Base-by-base conservation (phyloP, 2,888 invertebrate genomes). In the Sphaeridia pumilis region DNA sequence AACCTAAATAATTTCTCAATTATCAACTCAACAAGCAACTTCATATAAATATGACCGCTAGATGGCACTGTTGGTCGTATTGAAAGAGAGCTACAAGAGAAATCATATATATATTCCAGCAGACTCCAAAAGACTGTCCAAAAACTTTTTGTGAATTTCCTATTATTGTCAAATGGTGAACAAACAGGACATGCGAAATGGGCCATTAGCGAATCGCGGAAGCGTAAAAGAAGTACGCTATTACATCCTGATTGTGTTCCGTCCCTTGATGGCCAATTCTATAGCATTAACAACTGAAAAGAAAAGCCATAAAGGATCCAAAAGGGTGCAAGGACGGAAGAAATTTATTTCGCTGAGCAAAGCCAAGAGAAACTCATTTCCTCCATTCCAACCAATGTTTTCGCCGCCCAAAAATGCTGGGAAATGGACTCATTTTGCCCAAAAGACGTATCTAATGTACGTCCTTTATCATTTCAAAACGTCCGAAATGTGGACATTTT, bases 241-340 rank as follows among this genome's bases (percentile, higher is more conserved):
- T 38, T 38, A 38, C 17, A 17, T 38, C 17, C 38, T 17, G 17
- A 38, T 38, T 38, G 38, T 38, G 38, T 38, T 17, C 38, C 12
- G 17, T 38, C 38, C 38, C n/a, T n/a, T 14, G 4, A 38, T 7
- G 17, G 38, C 17, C 17, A 38, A 38, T 38, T n/a, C n/a, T n/a
- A 38, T 17, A 38, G 20, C 38, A 38, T 38, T 38, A 14, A 17
- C 10, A 14, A 20, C 12, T 17, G 12, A 38, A 38, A 38, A 38
- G 38, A 17, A 17, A 38, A 17, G 12, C 20, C 17, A 20, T 17
- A 38, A 38, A 20, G 17, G 38, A 17, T 38, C 20, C 17, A 20
- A 38, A 38, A 38, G 38, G 17, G 38, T 38, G 38, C 38, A 38
- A 38, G 7, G 38, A 38, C 38, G 38, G 38, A 38, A 38, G 38